Base-by-base conservation (phyloP, 2,113 vertebrate genomes). In the Willisornis vidua region DNA sequence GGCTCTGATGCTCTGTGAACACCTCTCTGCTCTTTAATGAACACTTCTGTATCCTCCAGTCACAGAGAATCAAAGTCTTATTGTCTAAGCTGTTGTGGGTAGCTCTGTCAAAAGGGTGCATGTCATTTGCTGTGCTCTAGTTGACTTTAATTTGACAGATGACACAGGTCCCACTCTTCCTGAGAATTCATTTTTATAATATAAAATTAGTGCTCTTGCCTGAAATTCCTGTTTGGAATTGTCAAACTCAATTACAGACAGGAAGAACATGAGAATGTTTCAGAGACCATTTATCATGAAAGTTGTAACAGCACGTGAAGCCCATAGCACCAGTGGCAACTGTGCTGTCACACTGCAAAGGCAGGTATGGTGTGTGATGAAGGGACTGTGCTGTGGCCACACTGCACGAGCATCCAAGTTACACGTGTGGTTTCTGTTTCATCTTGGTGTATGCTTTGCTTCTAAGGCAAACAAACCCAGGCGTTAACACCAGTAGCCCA, bases 11-110 rank as follows among this genome's bases (percentile, higher is more conserved):
- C 33, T 88, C 39, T 87, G 7, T 49, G 61, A 92, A 76, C 83
- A 94, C 66, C 66, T 92, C 80, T 95, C 59, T 82, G 74, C 81
- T 93, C 71, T 41, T 91, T 89, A 91, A 91, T 74, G 93, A 96
- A 94, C 77, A 77, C 59, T 87, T 80, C 81, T 80, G 59, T 3
- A 2, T 95, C 81, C 78, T 96, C 59, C 55, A 94, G 86, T 67
- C 71, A 58, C 12, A 48, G 37, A 43, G 52, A 93, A 87, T 95
- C 76, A 87, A 71, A 68, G 41, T 45, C 45, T 79, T 19, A 70
- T 70, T 94, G 73, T 92, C 57, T 92, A 62, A 94, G 57, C 62
- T 52, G 46, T 46, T 78, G 41, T 0, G 17, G 16, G 76, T 71
- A 57, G 25, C 65, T 55, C 67, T 88, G 63, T 66, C 20, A 22